A percentile compares a stretch with the other conserved stretches of the same genome.
These are phyloP conservation scores for Deilephila elpenor DNA, from an alignment of 2,888 invertebrate species.

Conservation along the genomic window DNA sequence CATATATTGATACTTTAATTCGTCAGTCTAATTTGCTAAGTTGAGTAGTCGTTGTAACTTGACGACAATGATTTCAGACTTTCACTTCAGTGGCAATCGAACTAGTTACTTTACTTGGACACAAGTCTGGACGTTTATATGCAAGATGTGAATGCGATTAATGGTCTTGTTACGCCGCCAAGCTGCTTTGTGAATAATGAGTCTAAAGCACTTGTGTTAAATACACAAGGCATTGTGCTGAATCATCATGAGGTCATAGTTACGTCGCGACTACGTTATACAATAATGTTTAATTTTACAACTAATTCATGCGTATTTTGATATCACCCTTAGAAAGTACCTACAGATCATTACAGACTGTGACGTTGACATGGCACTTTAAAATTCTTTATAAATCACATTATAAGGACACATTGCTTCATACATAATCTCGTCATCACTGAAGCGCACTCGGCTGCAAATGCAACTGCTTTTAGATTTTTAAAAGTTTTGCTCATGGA, in stretches of 20 bases:
- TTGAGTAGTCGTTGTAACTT: conserved; percentile 13
- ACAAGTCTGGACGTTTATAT: background rate
- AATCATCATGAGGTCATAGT: conserved; percentile 23
- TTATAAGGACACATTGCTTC: background rate
- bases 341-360: background rate
- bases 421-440: background rate
- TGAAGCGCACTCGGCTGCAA: background rate
- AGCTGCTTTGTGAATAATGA: conserved; percentile 23
- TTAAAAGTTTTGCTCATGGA: conserved; percentile 2
- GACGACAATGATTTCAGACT: conserved; percentile 16
- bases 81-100: background rate
- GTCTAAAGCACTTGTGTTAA: background rate
- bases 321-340: background rate
- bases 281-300: conserved; percentile 6
- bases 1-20: conserved; percentile 26
- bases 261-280: conserved; percentile 12
- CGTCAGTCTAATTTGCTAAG: conserved; percentile 26
- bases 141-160: conserved; percentile 12
- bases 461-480: conserved; percentile 4
- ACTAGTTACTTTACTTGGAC: background rate
- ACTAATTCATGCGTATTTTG: background rate
- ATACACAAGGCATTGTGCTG: conserved; percentile 4
- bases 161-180: background rate
- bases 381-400: background rate
- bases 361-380: background rate